Conservation (phyloP, 1,140 invertebrate species). For the Ephestia elutella region DNA sequence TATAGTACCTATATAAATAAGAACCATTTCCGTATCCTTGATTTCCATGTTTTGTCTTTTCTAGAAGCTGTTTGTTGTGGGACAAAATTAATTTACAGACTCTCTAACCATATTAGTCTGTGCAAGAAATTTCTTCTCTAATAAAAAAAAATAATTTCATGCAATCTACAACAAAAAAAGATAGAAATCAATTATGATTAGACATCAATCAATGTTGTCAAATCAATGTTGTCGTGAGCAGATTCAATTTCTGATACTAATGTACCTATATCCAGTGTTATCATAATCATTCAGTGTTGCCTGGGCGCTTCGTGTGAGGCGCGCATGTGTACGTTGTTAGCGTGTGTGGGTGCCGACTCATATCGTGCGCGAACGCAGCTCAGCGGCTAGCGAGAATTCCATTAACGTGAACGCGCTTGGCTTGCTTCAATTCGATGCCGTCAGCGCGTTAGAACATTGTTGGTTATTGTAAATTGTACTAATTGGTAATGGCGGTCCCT, state of each 20-base stretch:
- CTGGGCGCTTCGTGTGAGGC: slow-evolving; percentile 40
- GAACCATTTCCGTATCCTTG: no score
- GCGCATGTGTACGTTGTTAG: slow-evolving; percentile 25
- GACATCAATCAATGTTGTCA: not conserved
- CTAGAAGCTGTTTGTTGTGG: no score
- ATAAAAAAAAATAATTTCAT: no score
- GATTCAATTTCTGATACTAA: slow-evolving; percentile 31
- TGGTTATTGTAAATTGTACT: slow-evolving; percentile 68
- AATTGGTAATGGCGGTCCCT: slow-evolving; percentile 66
- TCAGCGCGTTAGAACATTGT: slow-evolving; percentile 61
- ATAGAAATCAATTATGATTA: not conserved
- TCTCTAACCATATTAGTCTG: no score
- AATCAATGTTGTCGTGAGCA: not conserved
- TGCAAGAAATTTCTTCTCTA: no score
- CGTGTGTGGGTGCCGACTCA: slow-evolving; percentile 28
- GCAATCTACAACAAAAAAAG: slow-evolving; percentile 1
- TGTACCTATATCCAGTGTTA: slow-evolving; percentile 35
- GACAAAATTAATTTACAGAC: no score
- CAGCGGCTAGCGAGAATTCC: slow-evolving; percentile 52
- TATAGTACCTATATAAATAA: no score
- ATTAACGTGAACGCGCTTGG: slow-evolving; percentile 63
- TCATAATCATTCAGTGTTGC: slow-evolving; percentile 9
- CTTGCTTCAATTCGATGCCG: slow-evolving; percentile 63
- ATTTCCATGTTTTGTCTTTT: no score
- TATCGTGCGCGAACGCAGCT: slow-evolving; percentile 65